Evolutionary conservation across 2,113 vertebrate genomes (phyloP).

Genomic region (Paedocypris sp.): DNA sequence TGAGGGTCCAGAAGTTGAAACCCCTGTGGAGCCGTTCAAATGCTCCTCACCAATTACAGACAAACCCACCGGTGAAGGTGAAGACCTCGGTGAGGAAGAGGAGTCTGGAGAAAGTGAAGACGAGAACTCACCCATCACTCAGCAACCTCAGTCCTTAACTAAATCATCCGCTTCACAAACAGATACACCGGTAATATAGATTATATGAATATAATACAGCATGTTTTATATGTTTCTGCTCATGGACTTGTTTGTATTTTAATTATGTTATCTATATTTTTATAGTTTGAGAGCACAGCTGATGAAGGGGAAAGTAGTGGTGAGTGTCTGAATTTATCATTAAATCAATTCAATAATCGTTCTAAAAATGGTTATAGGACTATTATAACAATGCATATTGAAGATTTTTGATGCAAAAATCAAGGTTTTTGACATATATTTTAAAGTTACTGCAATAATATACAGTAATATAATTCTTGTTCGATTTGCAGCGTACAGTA

Average conservation of each 20-base stretch:
- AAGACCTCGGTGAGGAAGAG: slow-evolving; percentile 2
- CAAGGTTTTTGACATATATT: no score
- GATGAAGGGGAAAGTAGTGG: slow-evolving; percentile 37
- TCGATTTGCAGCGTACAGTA: no score
- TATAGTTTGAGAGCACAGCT: slow-evolving; percentile 49
- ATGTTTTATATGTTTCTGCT: not conserved
- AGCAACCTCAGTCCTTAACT: slow-evolving; percentile 50
- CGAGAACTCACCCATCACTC: slow-evolving; percentile 37
- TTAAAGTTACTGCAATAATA: no score
- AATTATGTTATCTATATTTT: slow-evolving; percentile 10
- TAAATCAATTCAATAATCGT: no score
- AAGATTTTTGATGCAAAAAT: no score
- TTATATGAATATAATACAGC: not conserved
- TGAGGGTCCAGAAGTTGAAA: slow-evolving; percentile 12
- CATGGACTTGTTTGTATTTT: not conserved
- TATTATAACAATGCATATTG: no score
- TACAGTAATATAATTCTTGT: no score
- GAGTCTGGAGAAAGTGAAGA: not conserved
- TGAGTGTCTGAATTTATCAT: not conserved
- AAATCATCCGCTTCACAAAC: not conserved
- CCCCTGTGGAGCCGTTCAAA: slow-evolving; percentile 16
- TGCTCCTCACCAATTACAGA: not conserved
- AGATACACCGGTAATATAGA: slow-evolving; percentile 43
- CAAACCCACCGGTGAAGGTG: slow-evolving; percentile 18
- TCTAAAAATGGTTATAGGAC: no score